phyloP scores from a whole-genome alignment of 2,113 vertebrate species.

The Phoxinus phoxinus region DNA sequence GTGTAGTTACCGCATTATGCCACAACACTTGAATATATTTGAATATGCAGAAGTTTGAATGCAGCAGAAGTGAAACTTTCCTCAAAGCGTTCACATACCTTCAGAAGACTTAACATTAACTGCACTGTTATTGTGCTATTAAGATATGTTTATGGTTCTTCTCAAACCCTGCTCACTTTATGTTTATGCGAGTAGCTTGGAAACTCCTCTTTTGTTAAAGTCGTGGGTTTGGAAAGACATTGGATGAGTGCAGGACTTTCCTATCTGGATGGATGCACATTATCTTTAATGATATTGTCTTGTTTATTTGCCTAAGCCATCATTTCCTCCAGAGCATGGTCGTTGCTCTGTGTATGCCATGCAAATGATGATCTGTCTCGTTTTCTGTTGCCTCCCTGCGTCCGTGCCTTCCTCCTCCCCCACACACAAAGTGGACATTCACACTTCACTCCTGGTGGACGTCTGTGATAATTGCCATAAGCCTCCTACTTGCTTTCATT shows the following conservation, averaged over 20 bases:
- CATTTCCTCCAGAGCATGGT: constrained; percentile 71
- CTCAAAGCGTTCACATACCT: background rate
- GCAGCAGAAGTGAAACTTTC: background rate
- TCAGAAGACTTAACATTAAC: background rate
- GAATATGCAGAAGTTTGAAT: background rate
- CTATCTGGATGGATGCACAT: background rate
- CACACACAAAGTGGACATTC: constrained; percentile 73
- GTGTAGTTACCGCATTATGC: background rate
- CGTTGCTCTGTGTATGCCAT: constrained; percentile 73
- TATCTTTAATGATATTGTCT: constrained; percentile 19
- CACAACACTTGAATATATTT: background rate
- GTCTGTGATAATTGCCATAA: constrained; percentile 86
- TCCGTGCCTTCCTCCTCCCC: background rate
- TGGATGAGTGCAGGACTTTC: background rate
- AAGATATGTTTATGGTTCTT: background rate
- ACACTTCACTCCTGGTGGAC: constrained; percentile 81
- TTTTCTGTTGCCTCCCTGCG: constrained; percentile 57
- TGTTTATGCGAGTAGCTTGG: background rate
- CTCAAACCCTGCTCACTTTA: background rate
- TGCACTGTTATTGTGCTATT: background rate
- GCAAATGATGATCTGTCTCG: constrained; percentile 70
- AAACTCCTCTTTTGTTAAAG: background rate
- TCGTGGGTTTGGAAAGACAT: background rate
- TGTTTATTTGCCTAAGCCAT: constrained; percentile 58
- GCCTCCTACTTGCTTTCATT: constrained; percentile 86